Conservation (phyloP, 2,797 vertebrate species). For the Anguilla marmorata region DNA sequence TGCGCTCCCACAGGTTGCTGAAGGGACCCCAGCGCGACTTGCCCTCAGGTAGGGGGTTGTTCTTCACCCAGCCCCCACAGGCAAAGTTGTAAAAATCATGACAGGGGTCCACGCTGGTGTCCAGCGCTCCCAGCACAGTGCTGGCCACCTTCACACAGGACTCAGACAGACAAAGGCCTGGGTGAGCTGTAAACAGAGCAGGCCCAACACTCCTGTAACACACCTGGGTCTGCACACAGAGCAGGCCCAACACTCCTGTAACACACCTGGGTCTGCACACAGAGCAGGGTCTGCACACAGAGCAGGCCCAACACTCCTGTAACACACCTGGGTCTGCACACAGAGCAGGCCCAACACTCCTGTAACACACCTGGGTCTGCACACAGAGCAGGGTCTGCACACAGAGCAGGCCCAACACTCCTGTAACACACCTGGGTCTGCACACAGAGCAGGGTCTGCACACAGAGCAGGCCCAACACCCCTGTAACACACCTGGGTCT, state of each 20-base stretch:
- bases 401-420: too few species aligned
- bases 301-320: too few species aligned
- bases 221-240: background rate
- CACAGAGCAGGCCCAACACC: too few species aligned
- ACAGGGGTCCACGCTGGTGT: constrained; percentile 86
- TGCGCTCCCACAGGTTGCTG: constrained; percentile 94
- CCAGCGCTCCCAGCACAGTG: constrained; percentile 81
- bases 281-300: too few species aligned
- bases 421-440: too few species aligned
- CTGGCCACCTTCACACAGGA: constrained; percentile 87
- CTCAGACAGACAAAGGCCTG: constrained; percentile 79
- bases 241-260: too few species aligned
- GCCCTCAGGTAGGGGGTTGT: constrained; percentile 90
- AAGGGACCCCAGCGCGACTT: constrained; percentile 96
- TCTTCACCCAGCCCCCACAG: constrained; percentile 92
- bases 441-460: too few species aligned
- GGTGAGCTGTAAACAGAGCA: constrained; percentile 66
- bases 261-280: background rate
- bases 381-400: too few species aligned
- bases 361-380: too few species aligned
- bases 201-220: background rate
- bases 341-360: too few species aligned
- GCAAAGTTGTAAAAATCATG: constrained; percentile 92
- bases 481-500: too few species aligned
- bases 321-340: too few species aligned